Conservation (phyloP, 2,888 invertebrate species). For the Noctua comes region DNA sequence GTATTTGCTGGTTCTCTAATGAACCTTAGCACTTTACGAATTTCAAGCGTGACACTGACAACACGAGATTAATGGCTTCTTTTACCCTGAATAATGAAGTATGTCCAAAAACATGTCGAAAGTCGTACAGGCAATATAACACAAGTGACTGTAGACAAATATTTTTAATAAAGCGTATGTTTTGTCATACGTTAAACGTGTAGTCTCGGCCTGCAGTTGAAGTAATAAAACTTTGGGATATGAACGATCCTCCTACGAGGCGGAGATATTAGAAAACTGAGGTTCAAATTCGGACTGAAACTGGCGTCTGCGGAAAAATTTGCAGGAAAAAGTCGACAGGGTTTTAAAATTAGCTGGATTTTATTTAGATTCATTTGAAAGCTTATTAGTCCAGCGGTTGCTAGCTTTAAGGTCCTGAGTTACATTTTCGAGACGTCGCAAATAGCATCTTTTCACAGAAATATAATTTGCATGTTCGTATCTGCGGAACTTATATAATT, state of each 20-base stretch:
- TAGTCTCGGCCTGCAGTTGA: conserved; percentile 9
- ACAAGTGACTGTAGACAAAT: conserved; percentile 2
- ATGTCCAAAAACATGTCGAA: not conserved
- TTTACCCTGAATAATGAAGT: not conserved
- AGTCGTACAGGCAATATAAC: not conserved
- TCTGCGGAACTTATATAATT: not conserved
- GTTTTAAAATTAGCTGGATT: not conserved
- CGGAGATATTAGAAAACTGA: conserved; percentile 39
- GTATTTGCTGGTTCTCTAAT: not conserved
- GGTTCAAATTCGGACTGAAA: conserved; percentile 8
- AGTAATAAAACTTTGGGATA: conserved; percentile 41
- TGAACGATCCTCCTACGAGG: conserved; percentile 10
- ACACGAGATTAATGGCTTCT: not conserved
- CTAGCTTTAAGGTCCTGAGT: too few relatives aligned
- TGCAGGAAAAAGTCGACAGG: not conserved
- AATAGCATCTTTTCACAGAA: not conserved
- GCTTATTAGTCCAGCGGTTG: not conserved
- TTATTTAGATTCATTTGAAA: conserved; percentile 7
- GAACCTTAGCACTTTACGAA: not conserved
- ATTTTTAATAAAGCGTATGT: conserved; percentile 40
- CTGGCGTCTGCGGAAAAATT: conserved; percentile 2
- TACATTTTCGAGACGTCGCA: not conserved
- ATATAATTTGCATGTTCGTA: not conserved
- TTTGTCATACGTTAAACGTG: conserved; percentile 8
- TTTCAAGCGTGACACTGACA: too few relatives aligned